Evolutionary conservation across 2,888 invertebrate species (phyloP).

Genomic region (Lasioglossum zephyrum): DNA sequence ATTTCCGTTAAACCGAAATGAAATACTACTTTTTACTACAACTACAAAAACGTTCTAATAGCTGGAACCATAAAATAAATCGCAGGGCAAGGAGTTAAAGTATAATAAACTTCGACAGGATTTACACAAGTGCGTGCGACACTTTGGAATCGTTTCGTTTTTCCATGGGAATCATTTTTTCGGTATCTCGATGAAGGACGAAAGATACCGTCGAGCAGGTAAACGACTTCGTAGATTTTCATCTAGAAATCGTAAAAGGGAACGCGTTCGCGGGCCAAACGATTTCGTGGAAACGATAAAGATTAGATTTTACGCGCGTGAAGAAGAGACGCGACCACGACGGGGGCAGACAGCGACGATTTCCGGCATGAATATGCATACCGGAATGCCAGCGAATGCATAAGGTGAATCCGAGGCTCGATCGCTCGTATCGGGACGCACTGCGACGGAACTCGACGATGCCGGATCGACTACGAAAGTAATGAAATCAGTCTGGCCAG

Average conservation of each 20-base stretch:
- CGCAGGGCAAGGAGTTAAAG: too few species aligned
- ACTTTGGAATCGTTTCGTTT: not conserved
- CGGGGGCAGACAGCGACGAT: not conserved
- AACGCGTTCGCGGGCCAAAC: constrained; percentile 3
- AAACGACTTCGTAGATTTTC: constrained; percentile 52
- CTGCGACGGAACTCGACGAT: too few species aligned
- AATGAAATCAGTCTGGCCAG: too few species aligned
- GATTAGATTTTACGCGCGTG: constrained; percentile 57
- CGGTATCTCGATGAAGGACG: not conserved
- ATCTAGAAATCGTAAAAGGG: constrained; percentile 48
- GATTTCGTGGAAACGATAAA: constrained; percentile 56
- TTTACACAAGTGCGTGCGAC: not conserved
- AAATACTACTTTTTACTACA: too few species aligned
- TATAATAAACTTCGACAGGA: too few species aligned
- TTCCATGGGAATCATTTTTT: not conserved
- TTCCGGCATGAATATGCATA: constrained; percentile 13
- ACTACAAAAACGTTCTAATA: too few species aligned
- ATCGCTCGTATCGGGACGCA: not conserved
- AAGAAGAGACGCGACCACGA: constrained; percentile 10
- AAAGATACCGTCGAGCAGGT: constrained; percentile 19
- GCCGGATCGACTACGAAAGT: too few species aligned
- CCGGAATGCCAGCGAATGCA: not conserved
- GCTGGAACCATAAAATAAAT: too few species aligned
- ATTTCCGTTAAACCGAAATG: too few species aligned
- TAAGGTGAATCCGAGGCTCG: not conserved